Evolutionary conservation across 2,888 invertebrate genomes (phyloP), one percentile per base, ranked within the genome.

Genomic region (Aleiodes testaceus): DNA sequence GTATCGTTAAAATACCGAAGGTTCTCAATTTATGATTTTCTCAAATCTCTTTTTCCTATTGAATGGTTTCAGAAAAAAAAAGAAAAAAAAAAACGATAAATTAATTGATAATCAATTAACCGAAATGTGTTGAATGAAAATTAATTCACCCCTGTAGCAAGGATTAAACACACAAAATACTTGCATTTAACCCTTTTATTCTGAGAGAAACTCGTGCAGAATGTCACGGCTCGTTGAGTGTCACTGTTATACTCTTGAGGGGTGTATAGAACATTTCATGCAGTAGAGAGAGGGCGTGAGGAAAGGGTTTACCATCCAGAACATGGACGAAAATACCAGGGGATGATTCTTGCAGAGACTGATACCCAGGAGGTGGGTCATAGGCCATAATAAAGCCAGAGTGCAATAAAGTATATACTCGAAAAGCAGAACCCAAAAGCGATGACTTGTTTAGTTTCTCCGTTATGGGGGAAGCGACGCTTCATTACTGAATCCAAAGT

Each of bases 401-500:
- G 49, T 68, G 77, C 84, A 84, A 86, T 86, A 86, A 86, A 86
- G 85, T 86, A 85, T 85, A 86, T 84, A 82, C 52, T 36, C 7
- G 36, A 81, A 80, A 84, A 83, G 82, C 82, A 81, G 83, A 82
- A 47, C 42, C 59, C 42, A 30, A 65, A 52, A 84, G 83, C 84
- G 86, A 86, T 81, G 86, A 87, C 84, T 85, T 83, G 86, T 84
- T 84, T 79, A 80, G 80, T 22, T 20, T 75, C 79, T 53, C 70
- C 66, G 70, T 72, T 77, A 77, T 79, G 81, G 80, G 77, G 76
- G 79, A 78, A 53, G 71, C 68, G 45, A 71, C 65, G 84, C 83
- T 86, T 87, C 86, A 87, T 87, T 86, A 87, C 81, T 79, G 77
- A 81, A 78, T 82, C 70, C 82, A 79, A 83, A 86, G 81, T 86